Evolutionary conservation across 2,113 vertebrate species (phyloP), one percentile per base, ranked within the genome.

Genomic region (Taurulus bubalis): DNA sequence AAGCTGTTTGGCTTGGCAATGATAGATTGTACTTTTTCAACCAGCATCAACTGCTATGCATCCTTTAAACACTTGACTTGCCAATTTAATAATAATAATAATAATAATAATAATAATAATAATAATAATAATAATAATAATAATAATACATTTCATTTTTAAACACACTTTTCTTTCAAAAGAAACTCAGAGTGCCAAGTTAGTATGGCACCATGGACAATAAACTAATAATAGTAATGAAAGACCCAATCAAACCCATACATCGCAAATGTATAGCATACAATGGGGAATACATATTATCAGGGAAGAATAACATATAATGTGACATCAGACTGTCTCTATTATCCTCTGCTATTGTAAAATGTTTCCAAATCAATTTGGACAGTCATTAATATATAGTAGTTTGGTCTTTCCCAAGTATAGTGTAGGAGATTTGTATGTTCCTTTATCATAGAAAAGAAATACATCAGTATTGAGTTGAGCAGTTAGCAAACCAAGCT

Each of bases 401-500:
- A 24, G 0, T 28, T 53, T 11, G 7, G 16, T 20, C 8, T 3
- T 42, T 7, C 22, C 26, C 0, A 0, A 45, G n/a, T 55, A 9
- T 3, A 36, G 30, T 26, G 16, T 22, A 24, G n/a, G 10, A 56
- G 11, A 53, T 36, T 2, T 51, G 53, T 11, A 1, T 20, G 10
- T 28, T 34, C 66, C 15, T 8, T 34, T 14, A 40, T 16, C 6
- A 10, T 36, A 3, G 26, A 8, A 36, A 45, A 69, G 64, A 59
- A 64, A 65, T 8, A 73, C 63, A 59, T 11, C n/a, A 34, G 24
- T 28, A 47, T 22, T 24, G 42, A 75, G 62, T 64, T 72, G 36
- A 80, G 62, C 47, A 74, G 72, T 85, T 77, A 69, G 28, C 47
- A 78, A 82, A 71, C 62, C 63, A 65, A 80, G 69, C 91, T 91